Evolutionary conservation across 2,113 vertebrate species (phyloP).

Genomic region (human): DNA sequence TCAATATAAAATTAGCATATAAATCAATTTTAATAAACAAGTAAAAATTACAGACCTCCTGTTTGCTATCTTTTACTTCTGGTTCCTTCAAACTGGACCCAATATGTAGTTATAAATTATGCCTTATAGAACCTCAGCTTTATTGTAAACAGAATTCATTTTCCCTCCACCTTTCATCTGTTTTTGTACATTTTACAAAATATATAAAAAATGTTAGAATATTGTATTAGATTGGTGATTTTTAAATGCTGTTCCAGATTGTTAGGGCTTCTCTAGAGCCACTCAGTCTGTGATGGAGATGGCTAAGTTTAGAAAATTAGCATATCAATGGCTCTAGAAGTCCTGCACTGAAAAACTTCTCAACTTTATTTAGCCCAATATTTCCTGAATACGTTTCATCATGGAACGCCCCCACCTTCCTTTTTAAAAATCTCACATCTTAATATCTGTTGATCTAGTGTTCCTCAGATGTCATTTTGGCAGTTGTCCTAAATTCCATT

Average conservation of each 20-base stretch:
- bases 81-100: not conserved
- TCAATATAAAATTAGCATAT: not conserved
- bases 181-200: not conserved
- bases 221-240: not conserved
- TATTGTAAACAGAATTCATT: not conserved
- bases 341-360: not conserved
- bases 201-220: not conserved
- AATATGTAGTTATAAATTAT: not conserved
- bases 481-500: not conserved
- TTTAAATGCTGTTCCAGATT: not conserved
- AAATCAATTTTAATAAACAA: conserved; percentile 25
- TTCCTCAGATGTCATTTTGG: not conserved
- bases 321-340: not conserved
- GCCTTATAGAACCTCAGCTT: not conserved
- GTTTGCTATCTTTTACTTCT: not conserved
- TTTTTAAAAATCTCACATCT: not conserved
- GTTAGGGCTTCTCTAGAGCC: not conserved
- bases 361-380: not conserved
- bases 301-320: not conserved
- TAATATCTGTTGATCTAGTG: not conserved
- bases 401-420: too few species aligned
- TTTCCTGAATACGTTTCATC: not conserved
- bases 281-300: not conserved
- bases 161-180: not conserved
- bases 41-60: not conserved